Percentiles rank a stretch among this genome's conserved stretches.
Evolutionary conservation across 2,888 invertebrate species (phyloP).

Genomic region (Schizotus pectinicornis): DNA sequence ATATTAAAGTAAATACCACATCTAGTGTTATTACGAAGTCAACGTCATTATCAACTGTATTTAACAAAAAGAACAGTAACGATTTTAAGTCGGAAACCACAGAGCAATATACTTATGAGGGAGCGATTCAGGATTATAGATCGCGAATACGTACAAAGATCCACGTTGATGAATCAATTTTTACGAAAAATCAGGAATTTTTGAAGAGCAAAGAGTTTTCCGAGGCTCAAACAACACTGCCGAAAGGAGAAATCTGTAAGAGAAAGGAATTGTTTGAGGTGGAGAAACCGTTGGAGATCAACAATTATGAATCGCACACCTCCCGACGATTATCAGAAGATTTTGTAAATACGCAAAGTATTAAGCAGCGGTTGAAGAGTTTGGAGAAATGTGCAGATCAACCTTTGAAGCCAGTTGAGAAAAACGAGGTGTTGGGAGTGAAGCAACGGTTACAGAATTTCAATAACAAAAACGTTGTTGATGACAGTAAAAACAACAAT

Average conservation of each 20-base stretch:
- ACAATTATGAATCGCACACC: constrained; percentile 55
- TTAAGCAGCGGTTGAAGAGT: constrained; percentile 74
- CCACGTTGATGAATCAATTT: constrained; percentile 51
- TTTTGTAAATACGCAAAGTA: constrained; percentile 70
- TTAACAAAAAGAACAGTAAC: constrained; percentile 39
- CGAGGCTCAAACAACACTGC: constrained; percentile 58
- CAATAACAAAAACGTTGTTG: constrained; percentile 35
- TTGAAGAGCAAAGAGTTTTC: constrained; percentile 49
- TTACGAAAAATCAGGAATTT: constrained; percentile 42
- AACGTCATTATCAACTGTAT: constrained; percentile 69
- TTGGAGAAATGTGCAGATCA: constrained; percentile 72
- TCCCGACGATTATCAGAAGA: constrained; percentile 66
- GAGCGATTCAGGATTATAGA: constrained; percentile 86
- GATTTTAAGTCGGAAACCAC: constrained; percentile 62
- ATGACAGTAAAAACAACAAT: constrained; percentile 28
- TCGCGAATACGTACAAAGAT: constrained; percentile 69
- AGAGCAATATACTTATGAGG: constrained; percentile 86
- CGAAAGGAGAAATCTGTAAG: constrained; percentile 84
- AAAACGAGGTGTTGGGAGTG: constrained; percentile 39
- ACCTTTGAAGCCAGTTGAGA: constrained; percentile 44
- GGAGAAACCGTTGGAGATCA: constrained; percentile 63
- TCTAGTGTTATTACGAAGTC: constrained; percentile 19
- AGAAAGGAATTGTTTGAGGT: constrained; percentile 83
- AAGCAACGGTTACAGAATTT: constrained; percentile 44
- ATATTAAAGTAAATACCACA: constrained; percentile 12